Evolutionary conservation across 2,113 vertebrate species (phyloP).

Genomic region (Psettodes erumei): DNA sequence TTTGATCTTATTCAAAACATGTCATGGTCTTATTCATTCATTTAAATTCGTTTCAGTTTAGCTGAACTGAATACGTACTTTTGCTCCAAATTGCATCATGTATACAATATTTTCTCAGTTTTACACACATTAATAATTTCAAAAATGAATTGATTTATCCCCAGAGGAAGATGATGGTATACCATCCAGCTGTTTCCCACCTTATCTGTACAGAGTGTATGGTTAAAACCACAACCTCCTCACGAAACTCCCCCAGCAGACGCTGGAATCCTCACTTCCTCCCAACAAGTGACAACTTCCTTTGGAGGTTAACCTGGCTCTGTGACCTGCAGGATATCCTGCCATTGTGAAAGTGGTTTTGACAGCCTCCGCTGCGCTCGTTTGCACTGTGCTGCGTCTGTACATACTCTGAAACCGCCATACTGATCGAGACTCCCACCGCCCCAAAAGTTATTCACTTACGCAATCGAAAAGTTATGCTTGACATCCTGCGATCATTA

Average conservation of each 20-base stretch:
- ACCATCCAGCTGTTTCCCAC: constrained; percentile 26
- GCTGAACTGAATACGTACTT: not conserved
- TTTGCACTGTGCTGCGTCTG: constrained; percentile 59
- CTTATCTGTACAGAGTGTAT: constrained; percentile 21
- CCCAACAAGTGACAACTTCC: constrained; percentile 81
- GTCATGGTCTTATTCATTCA: not conserved
- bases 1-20: constrained; percentile 41
- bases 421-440: constrained; percentile 11
- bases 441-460: constrained; percentile 31
- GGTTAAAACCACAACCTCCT: constrained; percentile 50
- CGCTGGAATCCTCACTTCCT: constrained; percentile 79
- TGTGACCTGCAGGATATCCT: constrained; percentile 83
- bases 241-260: constrained; percentile 48
- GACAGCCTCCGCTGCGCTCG: constrained; percentile 66
- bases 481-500: not conserved
- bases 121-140: not conserved
- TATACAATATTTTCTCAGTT: not conserved
- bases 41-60: not conserved
- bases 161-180: not conserved
- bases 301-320: constrained; percentile 71
- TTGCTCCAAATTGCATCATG: not conserved
- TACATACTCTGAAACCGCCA: constrained; percentile 41
- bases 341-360: constrained; percentile 80
- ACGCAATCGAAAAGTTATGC: constrained; percentile 38
- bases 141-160: not conserved